Conservation (phyloP, 2,888 invertebrate species). For the Drosophila monieri region DNA sequence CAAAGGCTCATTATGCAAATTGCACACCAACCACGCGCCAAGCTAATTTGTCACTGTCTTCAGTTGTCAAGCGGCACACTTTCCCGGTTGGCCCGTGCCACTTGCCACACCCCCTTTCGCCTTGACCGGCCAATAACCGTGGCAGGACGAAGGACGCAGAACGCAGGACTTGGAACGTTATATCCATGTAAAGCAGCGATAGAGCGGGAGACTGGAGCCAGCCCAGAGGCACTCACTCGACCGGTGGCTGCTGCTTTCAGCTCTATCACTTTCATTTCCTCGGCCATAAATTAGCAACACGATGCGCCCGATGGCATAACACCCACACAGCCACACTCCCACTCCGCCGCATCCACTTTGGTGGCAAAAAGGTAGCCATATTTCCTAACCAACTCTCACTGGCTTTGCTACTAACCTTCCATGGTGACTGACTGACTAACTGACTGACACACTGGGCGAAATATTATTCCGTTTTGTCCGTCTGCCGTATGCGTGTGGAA, state of each 20-base stretch:
- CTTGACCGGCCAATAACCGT: constrained; percentile 9
- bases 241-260: constrained; percentile 61
- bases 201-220: constrained; percentile 5
- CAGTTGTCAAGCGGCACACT: constrained; percentile 67
- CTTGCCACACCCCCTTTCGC: constrained; percentile 7
- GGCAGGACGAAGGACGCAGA: constrained; percentile 12
- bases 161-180: neutral
- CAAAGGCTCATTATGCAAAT: constrained; percentile 76
- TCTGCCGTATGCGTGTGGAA: constrained; percentile 58
- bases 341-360: constrained; percentile 11
- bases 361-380: constrained; percentile 57
- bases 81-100: constrained; percentile 27
- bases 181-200: constrained; percentile 18
- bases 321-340: constrained; percentile 31
- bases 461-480: constrained; percentile 42
- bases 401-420: constrained; percentile 15
- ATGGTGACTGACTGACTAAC: constrained; percentile 32
- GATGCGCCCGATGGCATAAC: constrained; percentile 38
- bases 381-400: constrained; percentile 36
- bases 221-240: constrained; percentile 35
- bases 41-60: constrained; percentile 77
- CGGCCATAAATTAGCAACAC: constrained; percentile 73
- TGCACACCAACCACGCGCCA: constrained; percentile 64
- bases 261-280: constrained; percentile 78
- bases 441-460: constrained; percentile 43